phyloP scores from a whole-genome alignment of 2,113 vertebrate genomes.

The Orthonyx spaldingii region DNA sequence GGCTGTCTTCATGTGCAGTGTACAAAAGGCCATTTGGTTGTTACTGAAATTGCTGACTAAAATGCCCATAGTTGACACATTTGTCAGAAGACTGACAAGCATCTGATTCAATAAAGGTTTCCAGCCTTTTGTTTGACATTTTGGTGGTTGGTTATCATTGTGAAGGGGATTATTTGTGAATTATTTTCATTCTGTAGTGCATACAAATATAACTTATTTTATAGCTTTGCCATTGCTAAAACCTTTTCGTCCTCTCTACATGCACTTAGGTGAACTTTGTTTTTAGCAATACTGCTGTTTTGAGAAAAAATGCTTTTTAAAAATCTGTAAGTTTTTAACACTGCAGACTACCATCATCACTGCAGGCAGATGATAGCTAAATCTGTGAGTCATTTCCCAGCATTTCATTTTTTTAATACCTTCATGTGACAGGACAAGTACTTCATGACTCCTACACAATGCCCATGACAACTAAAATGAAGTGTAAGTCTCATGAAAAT shows the following conservation, averaged over 20 bases:
- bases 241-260: not conserved
- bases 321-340: not conserved
- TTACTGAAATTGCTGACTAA: slow-evolving; percentile 46
- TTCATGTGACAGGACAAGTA: not conserved
- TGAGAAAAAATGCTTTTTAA: not conserved
- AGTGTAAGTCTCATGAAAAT: not conserved
- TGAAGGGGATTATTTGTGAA: not conserved
- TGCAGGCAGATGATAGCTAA: not conserved
- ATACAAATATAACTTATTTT: not conserved
- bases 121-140: slow-evolving; percentile 38
- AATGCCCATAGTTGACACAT: slow-evolving; percentile 8
- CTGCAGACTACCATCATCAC: not conserved
- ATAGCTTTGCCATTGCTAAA: not conserved
- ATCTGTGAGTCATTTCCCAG: not conserved
- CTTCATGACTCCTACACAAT: not conserved
- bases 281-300: not conserved
- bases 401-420: not conserved
- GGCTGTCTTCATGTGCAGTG: slow-evolving; percentile 19
- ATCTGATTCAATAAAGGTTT: slow-evolving; percentile 30
- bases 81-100: slow-evolving; percentile 30
- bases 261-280: not conserved
- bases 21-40: slow-evolving; percentile 52
- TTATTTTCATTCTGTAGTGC: not conserved
- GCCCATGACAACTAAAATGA: not conserved
- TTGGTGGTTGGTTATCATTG: slow-evolving; percentile 3